Evolutionary conservation across 1,140 invertebrate genomes (phyloP).

Genomic region (Calliopsis andreniformis): DNA sequence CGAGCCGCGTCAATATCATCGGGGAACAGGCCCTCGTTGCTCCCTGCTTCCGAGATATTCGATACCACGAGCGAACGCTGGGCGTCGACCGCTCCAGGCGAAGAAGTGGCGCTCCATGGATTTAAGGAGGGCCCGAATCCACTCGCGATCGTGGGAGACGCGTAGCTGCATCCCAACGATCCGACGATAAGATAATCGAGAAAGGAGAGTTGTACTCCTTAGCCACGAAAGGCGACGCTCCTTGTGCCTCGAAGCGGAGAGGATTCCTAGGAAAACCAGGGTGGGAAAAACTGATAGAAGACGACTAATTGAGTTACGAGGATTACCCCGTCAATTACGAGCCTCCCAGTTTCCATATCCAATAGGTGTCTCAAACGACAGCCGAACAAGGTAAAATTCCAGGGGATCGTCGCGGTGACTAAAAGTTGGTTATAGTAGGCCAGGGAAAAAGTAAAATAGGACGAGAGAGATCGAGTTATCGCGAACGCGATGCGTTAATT

Average conservation of each 20-base stretch:
- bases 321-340: slow-evolving; percentile 4
- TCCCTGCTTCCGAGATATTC: background rate
- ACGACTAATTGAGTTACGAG: slow-evolving; percentile 28
- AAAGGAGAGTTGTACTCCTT: background rate
- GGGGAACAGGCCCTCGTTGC: background rate
- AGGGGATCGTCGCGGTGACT: background rate
- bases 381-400: background rate
- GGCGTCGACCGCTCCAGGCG: background rate
- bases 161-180: background rate
- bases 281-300: background rate
- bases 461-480: slow-evolving; percentile 4
- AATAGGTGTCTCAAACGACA: background rate
- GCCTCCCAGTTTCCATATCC: slow-evolving; percentile 1
- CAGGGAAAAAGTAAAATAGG: background rate
- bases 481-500: background rate
- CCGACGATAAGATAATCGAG: background rate
- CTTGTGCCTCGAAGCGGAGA: too few species aligned
- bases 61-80: too few species aligned
- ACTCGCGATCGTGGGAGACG: background rate
- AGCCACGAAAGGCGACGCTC: background rate
- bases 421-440: slow-evolving; percentile 1
- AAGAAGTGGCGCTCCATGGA: background rate
- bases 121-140: background rate
- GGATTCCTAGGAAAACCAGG: slow-evolving; percentile 14
- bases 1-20: slow-evolving; percentile 19